These are phyloP conservation scores for Hydrophis major DNA, from an alignment of 2,797 vertebrate species.

Conservation along the genomic window DNA sequence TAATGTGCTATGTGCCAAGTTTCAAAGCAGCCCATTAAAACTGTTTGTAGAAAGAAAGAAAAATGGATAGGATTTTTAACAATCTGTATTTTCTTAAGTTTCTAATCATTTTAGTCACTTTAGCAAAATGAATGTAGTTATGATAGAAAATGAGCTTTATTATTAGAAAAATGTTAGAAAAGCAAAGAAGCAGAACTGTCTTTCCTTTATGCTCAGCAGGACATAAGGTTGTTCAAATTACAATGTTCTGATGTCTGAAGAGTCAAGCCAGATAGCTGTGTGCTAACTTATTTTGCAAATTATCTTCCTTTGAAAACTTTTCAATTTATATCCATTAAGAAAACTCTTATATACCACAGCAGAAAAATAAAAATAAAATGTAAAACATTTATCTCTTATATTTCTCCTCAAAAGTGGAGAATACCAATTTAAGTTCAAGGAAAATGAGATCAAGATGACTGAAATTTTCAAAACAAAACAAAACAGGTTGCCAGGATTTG, in stretches of 20 bases:
- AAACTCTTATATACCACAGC: constrained; percentile 8
- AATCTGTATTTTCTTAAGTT: constrained; percentile 55
- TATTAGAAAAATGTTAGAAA: constrained; percentile 62
- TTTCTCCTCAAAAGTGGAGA: constrained; percentile 45
- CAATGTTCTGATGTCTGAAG: constrained; percentile 54
- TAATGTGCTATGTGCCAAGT: constrained; percentile 60
- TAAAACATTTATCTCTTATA: constrained; percentile 53
- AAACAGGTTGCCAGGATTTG: constrained; percentile 56
- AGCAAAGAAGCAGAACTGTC: constrained; percentile 50
- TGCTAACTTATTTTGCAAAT: constrained; percentile 47
- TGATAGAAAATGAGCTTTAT: constrained; percentile 60
- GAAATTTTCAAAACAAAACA: constrained; percentile 35
- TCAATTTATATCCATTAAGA: constrained; percentile 30
- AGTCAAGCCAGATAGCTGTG: constrained; percentile 47
- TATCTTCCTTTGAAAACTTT: constrained; percentile 52
- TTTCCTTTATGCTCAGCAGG: constrained; percentile 59
- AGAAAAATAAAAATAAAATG: constrained; percentile 51
- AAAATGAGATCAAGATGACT: constrained; percentile 44
- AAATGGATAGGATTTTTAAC: constrained; percentile 54
- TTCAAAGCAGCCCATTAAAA: constrained; percentile 59
- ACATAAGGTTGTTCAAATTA: constrained; percentile 56
- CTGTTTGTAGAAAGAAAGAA: constrained; percentile 54
- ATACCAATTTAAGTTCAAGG: constrained; percentile 51
- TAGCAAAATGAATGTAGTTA: constrained; percentile 60
- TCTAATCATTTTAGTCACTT: constrained; percentile 70